Evolutionary conservation across 2,113 vertebrate genomes (phyloP), one percentile per base, ranked within the genome.

Genomic region (Corvus moneduloides): DNA sequence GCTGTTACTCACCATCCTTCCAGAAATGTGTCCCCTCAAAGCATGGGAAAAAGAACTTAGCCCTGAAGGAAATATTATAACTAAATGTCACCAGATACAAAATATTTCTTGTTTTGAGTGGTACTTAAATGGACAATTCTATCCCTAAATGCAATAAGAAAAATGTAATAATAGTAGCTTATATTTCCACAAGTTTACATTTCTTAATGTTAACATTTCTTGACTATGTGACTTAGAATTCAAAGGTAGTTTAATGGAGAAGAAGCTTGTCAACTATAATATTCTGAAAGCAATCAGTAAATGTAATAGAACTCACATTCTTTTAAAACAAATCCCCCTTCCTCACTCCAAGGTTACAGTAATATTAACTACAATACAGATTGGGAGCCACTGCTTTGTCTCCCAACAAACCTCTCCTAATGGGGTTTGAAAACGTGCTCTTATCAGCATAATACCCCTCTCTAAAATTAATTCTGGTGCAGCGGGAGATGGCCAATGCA

Each of bases 401-500:
- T 92, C 52, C 75, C 7, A 7, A 9, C 66, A 68, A 68, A 83
- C 44, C 13, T 91, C 39, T 37, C 26, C 74, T 93, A 49, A 78
- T 64, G 44, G 49, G 9, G 33, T 80, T 84, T 92, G 79, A 89
- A 81, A 92, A 78, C 6, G 4, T 87, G 22, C 72, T 58, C 41
- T 74, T 93, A 71, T 21, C 82, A 92, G 66, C 5, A 1, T 68
- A 62, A 26, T 4, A 30, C 35, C 33, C 61, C 43, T 82, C 35
- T 72, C 59, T 75, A 24, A 94, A 96, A 92, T 91, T 78, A 90
- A 93, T 94, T 88, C 86, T 75, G 75, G 91, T 94, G 84, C 69
- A 71, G 83, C 67, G 95, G 86, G 77, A 96, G 89, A 90, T 81
- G 85, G 86, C 35, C 64, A 81, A 89, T 49, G 67, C 93, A 94